Base-by-base conservation (phyloP, 2,888 invertebrate species). In the Hecatera dysodea region DNA sequence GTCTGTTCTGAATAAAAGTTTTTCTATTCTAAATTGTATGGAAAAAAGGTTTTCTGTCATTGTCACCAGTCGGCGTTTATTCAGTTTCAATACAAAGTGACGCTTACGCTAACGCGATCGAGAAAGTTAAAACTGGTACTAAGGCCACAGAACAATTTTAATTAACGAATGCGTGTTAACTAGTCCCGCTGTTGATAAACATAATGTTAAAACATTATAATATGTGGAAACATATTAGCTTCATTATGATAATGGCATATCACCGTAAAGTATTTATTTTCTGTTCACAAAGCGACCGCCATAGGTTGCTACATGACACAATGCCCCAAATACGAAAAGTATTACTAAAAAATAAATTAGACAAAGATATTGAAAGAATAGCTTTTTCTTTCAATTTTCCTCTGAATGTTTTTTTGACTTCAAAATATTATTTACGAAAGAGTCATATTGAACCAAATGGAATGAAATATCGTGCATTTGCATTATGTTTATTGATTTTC, bases 311-410 rank as follows among this genome's bases (percentile, higher is more conserved):
- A 19, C 9, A 3, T 9, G 9, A 9, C 9, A 27, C 4, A 29
- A 52, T 52, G 52, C 27, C 27, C 1, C 27, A 9, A 52, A 9
- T 12, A 19, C 27, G 17, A 19, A 27, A 52, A 3, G 27, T 27
- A 8, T 52, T 52, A 50, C 50, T 7, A 52, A 22, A 17, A 17
- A 24, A 52, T 52, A 52, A 7, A 17, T 17, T 52, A 17, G 50
- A 3, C 22, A 29, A 60, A 46, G 5, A 44, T 19, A n/a, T 46
- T 17, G 33, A 67, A 50, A 67, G 67, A 42, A 24, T 68, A n/a
- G 68, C 69, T 0, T 53, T 53, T 53, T 24, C 67, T 22, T 53
- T 68, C 0, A 68, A 68, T 27, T 8, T 69, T 27, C 70, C 67
- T 36, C 33, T 70, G 9, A 69, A 68, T 27, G 9, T 68, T 33